Evolutionary conservation across 1,140 invertebrate species (phyloP), one percentile per base, ranked within the genome.

Genomic region (Drosophila melanica): DNA sequence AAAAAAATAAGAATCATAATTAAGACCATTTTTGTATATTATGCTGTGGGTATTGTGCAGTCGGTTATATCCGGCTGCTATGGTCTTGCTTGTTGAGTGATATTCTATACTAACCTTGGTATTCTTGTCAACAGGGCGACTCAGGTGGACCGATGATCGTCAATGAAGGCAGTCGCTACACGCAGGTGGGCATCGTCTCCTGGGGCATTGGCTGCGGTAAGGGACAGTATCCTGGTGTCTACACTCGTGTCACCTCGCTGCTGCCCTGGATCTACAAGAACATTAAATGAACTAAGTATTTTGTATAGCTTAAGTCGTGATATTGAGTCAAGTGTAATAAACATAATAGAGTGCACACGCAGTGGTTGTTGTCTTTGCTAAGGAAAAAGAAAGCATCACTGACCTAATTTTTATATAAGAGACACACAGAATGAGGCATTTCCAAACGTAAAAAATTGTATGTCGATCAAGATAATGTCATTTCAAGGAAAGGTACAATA

Each of bases 141-240:
- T 97, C 96, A 79, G 97, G 97, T 9, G 97, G 98, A 51, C 97
- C 98, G 2, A 92, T 98, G 79, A 96, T 97, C 94, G 95, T 97
- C 11, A 95, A 96, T 75, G 94, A 95, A 44, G 95, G 95, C 27
- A 89, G 76, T 11, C 94, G 94, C 63, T 97, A 96, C 95, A 96
- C 94, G 0, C 96, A 97, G 93, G 96, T 98, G 2, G 98, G 98
- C 35, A 95, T 99, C 11, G 97, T 98, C 0, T 97, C 97, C 12
- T 98, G 97, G 96, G 98, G 98, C 23, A 97, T 98, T 79, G 97
- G 97, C 27, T 98, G 98, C 90, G 98, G 97, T 7, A 96, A 97
- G 93, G 96, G 96, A 20, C 95, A 97, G 91, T 97, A 96, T 92
- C 98, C 98, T 1, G 98, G 98, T 10, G 97, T 92, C 2, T 92